Percentiles rank a stretch among this genome's conserved stretches.
Conservation (phyloP, 2,888 invertebrate species). For the Resseliella maxima region DNA sequence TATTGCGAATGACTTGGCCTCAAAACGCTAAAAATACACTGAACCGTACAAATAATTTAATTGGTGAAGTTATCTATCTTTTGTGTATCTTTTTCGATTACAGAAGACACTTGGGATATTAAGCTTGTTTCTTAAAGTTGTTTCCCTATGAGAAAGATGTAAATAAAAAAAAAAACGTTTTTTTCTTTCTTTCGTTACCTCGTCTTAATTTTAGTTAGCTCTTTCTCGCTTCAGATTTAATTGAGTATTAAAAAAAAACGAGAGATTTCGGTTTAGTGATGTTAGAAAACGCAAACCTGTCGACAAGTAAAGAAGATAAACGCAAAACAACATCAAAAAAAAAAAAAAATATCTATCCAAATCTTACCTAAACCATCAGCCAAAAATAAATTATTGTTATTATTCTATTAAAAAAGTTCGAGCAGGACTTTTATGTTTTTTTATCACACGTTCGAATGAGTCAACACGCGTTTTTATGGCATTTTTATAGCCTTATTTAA, state of each 20-base stretch:
- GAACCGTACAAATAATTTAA: constrained; percentile 34
- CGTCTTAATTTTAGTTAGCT: background rate
- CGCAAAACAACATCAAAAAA: too few species aligned
- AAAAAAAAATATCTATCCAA: too few species aligned
- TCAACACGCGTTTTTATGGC: background rate
- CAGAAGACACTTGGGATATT: too few species aligned
- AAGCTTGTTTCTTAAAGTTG: too few species aligned
- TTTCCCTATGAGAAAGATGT: too few species aligned
- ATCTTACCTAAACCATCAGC: background rate
- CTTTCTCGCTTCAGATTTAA: background rate
- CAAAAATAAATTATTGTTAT: constrained; percentile 13
- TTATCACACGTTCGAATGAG: background rate
- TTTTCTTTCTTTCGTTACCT: background rate
- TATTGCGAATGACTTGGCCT: background rate
- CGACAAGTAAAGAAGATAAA: background rate
- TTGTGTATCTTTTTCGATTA: background rate
- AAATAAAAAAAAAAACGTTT: too few species aligned
- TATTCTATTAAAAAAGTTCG: constrained; percentile 11
- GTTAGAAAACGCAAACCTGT: constrained; percentile 16
- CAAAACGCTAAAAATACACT: background rate
- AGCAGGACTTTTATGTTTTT: background rate
- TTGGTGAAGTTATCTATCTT: constrained; percentile 15
- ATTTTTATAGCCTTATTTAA: background rate
- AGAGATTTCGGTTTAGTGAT: too few species aligned
- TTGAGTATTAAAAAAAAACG: background rate